Evolutionary conservation across 1,140 invertebrate species (phyloP).

Genomic region (Drosophila bipectinata): DNA sequence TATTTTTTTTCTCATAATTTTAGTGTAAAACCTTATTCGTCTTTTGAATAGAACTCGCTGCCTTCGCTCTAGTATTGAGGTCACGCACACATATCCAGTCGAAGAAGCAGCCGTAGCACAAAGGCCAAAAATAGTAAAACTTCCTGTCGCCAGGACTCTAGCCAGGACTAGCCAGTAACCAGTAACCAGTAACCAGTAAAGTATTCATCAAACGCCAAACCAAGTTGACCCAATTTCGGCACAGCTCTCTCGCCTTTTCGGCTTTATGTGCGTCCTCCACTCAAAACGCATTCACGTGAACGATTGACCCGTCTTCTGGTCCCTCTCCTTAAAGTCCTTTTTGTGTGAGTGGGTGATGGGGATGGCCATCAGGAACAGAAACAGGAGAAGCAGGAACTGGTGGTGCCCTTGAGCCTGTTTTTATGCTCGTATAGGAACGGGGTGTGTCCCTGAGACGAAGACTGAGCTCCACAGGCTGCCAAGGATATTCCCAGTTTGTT

Average conservation of each 20-base stretch:
- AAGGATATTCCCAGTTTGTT: slow-evolving; percentile 4
- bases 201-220: slow-evolving; percentile 63
- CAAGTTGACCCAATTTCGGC: slow-evolving; percentile 70
- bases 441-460: background rate
- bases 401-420: slow-evolving; percentile 22
- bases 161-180: background rate
- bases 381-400: background rate
- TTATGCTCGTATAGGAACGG: background rate
- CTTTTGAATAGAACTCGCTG: background rate
- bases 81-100: slow-evolving; percentile 16
- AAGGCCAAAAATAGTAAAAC: slow-evolving; percentile 53
- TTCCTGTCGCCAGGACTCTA: slow-evolving; percentile 37
- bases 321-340: background rate
- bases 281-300: slow-evolving; percentile 48
- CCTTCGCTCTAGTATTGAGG: slow-evolving; percentile 6
- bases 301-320: slow-evolving; percentile 2
- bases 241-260: slow-evolving; percentile 1
- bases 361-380: background rate
- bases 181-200: slow-evolving; percentile 12
- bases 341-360: background rate
- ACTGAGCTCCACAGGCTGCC: background rate
- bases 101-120: background rate
- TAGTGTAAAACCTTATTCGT: background rate
- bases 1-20: background rate
- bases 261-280: slow-evolving; percentile 28